phyloP scores from a whole-genome alignment of 2,797 vertebrate genomes.

The Clarias laeviceps region DNA sequence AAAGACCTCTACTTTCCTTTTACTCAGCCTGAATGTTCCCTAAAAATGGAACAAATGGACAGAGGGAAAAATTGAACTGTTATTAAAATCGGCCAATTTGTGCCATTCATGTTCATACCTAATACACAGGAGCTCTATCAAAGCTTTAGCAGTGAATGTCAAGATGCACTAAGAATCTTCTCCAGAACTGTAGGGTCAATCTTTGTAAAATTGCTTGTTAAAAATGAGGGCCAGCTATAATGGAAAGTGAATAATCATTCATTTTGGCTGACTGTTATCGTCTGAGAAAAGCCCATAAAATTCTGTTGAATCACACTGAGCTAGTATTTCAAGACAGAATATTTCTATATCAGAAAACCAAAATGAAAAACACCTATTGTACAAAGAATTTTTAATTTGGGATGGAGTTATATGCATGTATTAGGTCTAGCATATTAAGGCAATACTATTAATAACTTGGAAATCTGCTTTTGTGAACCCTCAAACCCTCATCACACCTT shows the following conservation, averaged over 20 bases:
- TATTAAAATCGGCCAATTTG: conserved; percentile 7
- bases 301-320: background rate
- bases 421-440: background rate
- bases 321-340: background rate
- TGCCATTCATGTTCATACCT: conserved; percentile 8
- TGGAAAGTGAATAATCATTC: conserved; percentile 4
- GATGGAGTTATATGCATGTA: background rate
- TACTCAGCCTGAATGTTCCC: background rate
- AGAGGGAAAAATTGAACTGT: background rate
- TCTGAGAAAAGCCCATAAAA: background rate
- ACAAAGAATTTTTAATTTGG: background rate
- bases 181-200: background rate
- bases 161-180: background rate
- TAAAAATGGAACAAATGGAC: background rate
- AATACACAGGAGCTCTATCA: background rate
- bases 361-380: background rate
- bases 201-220: conserved; percentile 37
- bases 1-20: background rate
- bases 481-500: background rate
- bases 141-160: conserved; percentile 2
- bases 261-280: background rate
- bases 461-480: background rate
- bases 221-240: background rate
- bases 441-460: background rate
- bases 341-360: background rate